Evolutionary conservation across 2,797 vertebrate species (phyloP).

Genomic region (Neosalanx taihuensis): DNA sequence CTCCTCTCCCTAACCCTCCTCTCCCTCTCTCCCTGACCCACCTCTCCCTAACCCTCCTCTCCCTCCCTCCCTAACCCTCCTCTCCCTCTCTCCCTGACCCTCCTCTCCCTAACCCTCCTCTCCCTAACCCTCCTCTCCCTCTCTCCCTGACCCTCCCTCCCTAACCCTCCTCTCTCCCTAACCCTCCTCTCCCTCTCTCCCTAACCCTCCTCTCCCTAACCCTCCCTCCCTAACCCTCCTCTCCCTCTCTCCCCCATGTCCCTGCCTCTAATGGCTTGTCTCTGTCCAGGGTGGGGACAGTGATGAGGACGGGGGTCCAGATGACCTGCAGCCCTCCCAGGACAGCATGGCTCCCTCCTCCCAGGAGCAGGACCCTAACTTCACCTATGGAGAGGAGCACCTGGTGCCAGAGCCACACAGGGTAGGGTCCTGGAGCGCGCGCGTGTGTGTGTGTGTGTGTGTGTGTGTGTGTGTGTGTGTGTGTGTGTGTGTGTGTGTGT

Average conservation of each 20-base stretch:
- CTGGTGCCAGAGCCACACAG: slow-evolving; percentile 87
- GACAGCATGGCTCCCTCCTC: slow-evolving; percentile 24
- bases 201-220: neutral
- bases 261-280: neutral
- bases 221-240: neutral
- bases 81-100: too few species aligned
- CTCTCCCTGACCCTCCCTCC: neutral
- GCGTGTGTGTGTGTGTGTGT: too few species aligned
- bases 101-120: neutral
- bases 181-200: neutral
- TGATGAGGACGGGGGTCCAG: slow-evolving; percentile 70
- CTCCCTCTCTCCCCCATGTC: too few species aligned
- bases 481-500: too few species aligned
- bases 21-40: too few species aligned
- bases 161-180: neutral
- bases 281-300: slow-evolving; percentile 76
- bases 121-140: neutral
- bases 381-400: slow-evolving; percentile 78
- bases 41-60: too few species aligned
- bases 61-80: too few species aligned
- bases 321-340: slow-evolving; percentile 52
- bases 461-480: too few species aligned
- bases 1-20: too few species aligned
- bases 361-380: slow-evolving; percentile 51
- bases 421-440: slow-evolving; percentile 58